Evolutionary conservation across 2,113 vertebrate species (phyloP), one percentile per base, ranked within the genome.

Genomic region (Bagarius yarrelli): DNA sequence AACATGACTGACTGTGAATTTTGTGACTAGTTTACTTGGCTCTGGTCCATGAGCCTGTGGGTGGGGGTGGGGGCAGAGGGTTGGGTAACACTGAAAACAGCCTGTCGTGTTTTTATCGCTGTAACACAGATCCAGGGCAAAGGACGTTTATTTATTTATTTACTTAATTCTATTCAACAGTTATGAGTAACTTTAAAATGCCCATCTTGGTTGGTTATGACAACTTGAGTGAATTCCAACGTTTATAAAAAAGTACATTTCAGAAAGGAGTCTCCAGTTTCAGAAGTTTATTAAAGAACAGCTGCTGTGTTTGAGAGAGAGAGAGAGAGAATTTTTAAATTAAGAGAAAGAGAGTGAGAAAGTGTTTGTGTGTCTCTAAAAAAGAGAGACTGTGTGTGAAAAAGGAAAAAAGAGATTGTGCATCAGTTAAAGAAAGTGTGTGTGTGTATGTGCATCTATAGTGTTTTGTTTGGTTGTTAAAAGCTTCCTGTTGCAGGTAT

Each of bases 391-490:
- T 63, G 61, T 64, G 60, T 63, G 63, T 66, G 32, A 36, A 34
- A 23, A 21, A 40, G 63, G 21, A n/a, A n/a, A n/a, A n/a, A n/a
- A n/a, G n/a, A n/a, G n/a, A n/a, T n/a, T n/a, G n/a, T n/a, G n/a
- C n/a, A n/a, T n/a, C n/a, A n/a, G n/a, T n/a, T n/a, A n/a, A n/a
- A n/a, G n/a, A n/a, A n/a, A n/a, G n/a, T n/a, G 34, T 23, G 64
- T 5, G 64, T 23, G 34, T 14, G 21, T 2, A 21, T 2, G 34
- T 2, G 4, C 13, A 13, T 50, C 47, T 8, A 13, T 8, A 13
- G 21, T 30, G 50, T 53, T 73, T 72, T 55, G 50, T 55, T 71
- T 71, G 69, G 63, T 25, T 73, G 25, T 21, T 50, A 52, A 73
- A 72, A 73, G 71, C 50, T 13, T 2, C 25, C 0, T 27, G 60